Base-by-base conservation (phyloP, 2,797 vertebrate genomes). In the Poecilia picta region DNA sequence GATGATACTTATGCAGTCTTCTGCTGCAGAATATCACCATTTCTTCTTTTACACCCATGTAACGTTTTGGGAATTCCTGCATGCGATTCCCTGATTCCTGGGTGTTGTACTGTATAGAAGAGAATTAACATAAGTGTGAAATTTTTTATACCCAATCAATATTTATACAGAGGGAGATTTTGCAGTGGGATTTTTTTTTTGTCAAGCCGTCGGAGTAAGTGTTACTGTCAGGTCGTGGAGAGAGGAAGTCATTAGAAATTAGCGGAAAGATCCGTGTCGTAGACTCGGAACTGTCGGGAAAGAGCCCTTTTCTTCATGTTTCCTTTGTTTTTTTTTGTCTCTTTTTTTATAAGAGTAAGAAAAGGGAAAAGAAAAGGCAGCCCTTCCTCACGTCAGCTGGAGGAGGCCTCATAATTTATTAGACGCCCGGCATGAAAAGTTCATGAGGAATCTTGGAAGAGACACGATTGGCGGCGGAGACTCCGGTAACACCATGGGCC, bases 401-500 rank as follows among this genome's bases (percentile, higher is more conserved):
- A 94, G 86, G 80, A 91, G 78, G 73, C 78, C 92, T 94, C 93
- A 94, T 95, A 92, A 96, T 95, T 95, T 93, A 95, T 94, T 83
- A 95, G 92, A 94, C 90, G 91, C 89, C 92, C 93, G 85, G 33
- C 88, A 95, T 95, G 78, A 96, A 95, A 95, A 90, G 90, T 94
- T 94, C 78, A 95, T 95, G 93, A 93, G 89, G 91, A 94, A 93
- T 94, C 89, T 95, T 93, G 89, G 93, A 94, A 94, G 89, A 92
- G 92, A 92, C 88, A 87, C 90, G 90, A 91, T 90, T 87, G 89
- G 89, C 76, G 64, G 78, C 15, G 81, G 81, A 28, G 83, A 87
- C 88, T 90, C 75, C 83, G 76, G 89, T 85, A 88, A 83, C 89
- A 28, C 84, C 64, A 62, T 79, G 62, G 89, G 85, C 88, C 92